Evolutionary conservation across 2,888 invertebrate genomes (phyloP).

Genomic region (Drosophila helvetica): DNA sequence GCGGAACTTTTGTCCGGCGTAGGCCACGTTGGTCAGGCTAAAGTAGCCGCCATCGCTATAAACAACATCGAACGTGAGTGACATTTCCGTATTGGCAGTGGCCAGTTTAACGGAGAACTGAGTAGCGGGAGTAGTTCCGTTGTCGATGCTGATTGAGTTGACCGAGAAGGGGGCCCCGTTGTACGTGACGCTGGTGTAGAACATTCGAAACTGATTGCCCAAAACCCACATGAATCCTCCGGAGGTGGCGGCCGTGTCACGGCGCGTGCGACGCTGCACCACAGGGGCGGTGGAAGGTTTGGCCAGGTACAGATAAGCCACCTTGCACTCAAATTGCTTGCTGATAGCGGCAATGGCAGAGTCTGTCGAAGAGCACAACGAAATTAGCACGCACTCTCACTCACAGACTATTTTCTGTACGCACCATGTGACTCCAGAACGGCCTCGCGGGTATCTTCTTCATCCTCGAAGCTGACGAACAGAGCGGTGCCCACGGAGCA

Average conservation of each 20-base stretch:
- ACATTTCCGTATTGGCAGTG: constrained; percentile 30
- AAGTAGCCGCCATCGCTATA: constrained; percentile 73
- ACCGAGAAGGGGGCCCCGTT: constrained; percentile 37
- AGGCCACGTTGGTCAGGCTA: constrained; percentile 67
- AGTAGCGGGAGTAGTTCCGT: constrained; percentile 39
- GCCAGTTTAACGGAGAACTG: constrained; percentile 66
- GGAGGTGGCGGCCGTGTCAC: constrained; percentile 54
- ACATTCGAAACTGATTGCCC: constrained; percentile 70
- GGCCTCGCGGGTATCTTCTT: constrained; percentile 85
- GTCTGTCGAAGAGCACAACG: constrained; percentile 75
- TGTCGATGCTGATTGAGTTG: constrained; percentile 42
- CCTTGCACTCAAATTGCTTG: constrained; percentile 83
- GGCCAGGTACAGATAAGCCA: constrained; percentile 73
- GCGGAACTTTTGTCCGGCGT: constrained; percentile 50
- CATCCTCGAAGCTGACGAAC: constrained; percentile 86
- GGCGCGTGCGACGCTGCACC: constrained; percentile 70
- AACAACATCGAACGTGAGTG: constrained; percentile 73
- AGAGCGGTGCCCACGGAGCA: constrained; percentile 85
- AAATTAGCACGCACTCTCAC: constrained; percentile 1
- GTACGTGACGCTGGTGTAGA: constrained; percentile 55
- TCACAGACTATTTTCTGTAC: constrained; percentile 7
- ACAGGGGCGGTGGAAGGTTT: constrained; percentile 53
- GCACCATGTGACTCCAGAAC: constrained; percentile 81
- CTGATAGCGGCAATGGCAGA: constrained; percentile 85
- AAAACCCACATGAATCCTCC: constrained; percentile 55